Evolutionary conservation across 2,113 vertebrate species (phyloP), one percentile per base, ranked within the genome.

Genomic region (Pao palembangensis): DNA sequence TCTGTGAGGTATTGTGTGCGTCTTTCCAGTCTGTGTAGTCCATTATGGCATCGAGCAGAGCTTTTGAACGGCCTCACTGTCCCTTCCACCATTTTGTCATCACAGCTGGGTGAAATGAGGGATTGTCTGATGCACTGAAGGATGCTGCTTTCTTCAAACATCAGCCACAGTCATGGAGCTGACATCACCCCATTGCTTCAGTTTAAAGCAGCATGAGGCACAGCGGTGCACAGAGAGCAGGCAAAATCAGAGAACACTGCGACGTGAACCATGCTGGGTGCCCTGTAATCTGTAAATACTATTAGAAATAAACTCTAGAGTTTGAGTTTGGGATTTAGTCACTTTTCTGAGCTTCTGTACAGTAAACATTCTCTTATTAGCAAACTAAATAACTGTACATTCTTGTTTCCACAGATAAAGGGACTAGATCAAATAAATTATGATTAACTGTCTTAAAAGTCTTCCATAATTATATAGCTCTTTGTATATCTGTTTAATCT

Each of bases 101-200:
- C 52, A 16, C 76, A 11, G 55, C n/a, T 57, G 54, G 58, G 59
- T 81, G 72, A 85, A 85, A 76, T 72, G 41, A 77, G 69, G 79
- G 79, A 79, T 80, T 76, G 80, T 87, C 79, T 73, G 79, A 83
- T 69, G 76, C 67, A 50, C 79, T 79, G 84, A 81, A 83, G 79
- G 78, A 48, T 80, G 74, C 75, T 51, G 79, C 84, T 79, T 83
- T 77, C 71, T 74, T 74, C 68, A 82, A 74, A 63, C 76, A 76
- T 65, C 63, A 73, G 67, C 31, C 56, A 51, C 23, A 12, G 55
- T 85, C 73, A 59, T 79, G 70, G 61, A 64, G 75, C 60, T 88
- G 88, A 88, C 79, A 76, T 89, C 88, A 88, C 46, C 53, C 57
- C 46, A 86, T 87, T 87, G 80, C 69, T 68, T 88, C 87, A 82